Percentiles rank a stretch among this genome's conserved stretches.
Conservation (phyloP, 2,888 invertebrate species). For the Petrolisthes cinctipes region DNA sequence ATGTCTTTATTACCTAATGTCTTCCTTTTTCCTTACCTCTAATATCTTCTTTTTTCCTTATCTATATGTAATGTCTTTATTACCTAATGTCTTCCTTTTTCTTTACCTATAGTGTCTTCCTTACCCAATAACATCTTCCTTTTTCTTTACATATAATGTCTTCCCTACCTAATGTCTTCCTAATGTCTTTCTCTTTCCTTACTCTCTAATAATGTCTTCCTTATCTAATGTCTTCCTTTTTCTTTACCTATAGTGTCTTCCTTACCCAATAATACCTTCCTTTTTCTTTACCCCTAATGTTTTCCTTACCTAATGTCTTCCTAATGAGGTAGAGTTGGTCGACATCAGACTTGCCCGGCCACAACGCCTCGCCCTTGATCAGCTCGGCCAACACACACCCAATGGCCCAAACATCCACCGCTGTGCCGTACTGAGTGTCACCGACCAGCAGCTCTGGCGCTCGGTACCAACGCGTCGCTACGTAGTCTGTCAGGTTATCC, state of each 20-base stretch:
- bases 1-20: too few relatives aligned
- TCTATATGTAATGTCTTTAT: background rate
- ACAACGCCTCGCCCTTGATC: constrained; percentile 86
- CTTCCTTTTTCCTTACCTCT: too few relatives aligned
- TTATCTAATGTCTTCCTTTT: too few relatives aligned
- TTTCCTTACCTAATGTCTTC: constrained; percentile 77
- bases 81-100: background rate
- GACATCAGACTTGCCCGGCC: constrained; percentile 99
- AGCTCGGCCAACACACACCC: constrained; percentile 73
- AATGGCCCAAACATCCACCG: constrained; percentile 98
- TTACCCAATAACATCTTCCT: background rate
- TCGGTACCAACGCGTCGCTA: constrained; percentile 98
- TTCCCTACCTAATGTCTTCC: too few relatives aligned
- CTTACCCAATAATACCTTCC: background rate
- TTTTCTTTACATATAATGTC: too few relatives aligned
- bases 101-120: background rate
- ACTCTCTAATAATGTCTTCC: background rate
- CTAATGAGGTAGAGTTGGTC: constrained; percentile 97
- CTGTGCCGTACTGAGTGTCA: constrained; percentile 80
- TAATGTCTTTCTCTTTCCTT: background rate
- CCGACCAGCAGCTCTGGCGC: constrained; percentile 97
- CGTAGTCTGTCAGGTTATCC: constrained; percentile 77
- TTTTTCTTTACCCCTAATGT: background rate
- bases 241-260: background rate
- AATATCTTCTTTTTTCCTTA: too few relatives aligned